Evolutionary conservation across 2,888 invertebrate genomes (phyloP).

Genomic region (Amphiduros pacificus): DNA sequence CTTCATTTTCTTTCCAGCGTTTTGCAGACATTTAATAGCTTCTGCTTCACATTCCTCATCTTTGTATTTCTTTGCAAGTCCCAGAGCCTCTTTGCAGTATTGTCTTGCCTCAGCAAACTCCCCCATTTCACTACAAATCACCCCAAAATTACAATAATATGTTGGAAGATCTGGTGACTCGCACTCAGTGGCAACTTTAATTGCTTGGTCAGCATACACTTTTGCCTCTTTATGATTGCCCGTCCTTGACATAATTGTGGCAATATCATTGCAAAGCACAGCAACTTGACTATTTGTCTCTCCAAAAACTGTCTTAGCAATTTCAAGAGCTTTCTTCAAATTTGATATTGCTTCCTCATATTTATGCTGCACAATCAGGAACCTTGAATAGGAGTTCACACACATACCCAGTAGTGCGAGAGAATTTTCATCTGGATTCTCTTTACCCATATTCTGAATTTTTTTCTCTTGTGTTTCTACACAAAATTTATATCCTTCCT

Average conservation of each 20-base stretch:
- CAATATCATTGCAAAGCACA: neutral
- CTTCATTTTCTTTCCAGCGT: neutral
- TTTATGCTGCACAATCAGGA: neutral
- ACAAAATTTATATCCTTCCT: neutral
- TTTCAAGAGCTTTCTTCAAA: neutral
- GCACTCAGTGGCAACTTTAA: neutral
- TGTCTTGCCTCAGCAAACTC: neutral
- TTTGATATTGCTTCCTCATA: neutral
- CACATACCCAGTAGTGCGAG: neutral
- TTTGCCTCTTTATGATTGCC: neutral
- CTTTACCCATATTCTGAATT: neutral
- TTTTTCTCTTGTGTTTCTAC: neutral
- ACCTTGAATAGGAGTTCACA: neutral
- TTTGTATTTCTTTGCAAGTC: neutral
- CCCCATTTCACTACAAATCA: neutral
- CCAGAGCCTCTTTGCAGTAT: neutral
- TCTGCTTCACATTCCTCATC: neutral
- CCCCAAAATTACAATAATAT: neutral
- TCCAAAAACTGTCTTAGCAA: neutral
- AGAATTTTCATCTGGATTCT: neutral
- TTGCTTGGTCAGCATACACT: neutral
- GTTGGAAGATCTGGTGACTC: neutral
- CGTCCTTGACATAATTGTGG: neutral
- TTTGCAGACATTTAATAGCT: neutral
- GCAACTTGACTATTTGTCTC: neutral